phyloP scores from a whole-genome alignment of 2,888 invertebrate species.

The Lasioglossum zephyrum region DNA sequence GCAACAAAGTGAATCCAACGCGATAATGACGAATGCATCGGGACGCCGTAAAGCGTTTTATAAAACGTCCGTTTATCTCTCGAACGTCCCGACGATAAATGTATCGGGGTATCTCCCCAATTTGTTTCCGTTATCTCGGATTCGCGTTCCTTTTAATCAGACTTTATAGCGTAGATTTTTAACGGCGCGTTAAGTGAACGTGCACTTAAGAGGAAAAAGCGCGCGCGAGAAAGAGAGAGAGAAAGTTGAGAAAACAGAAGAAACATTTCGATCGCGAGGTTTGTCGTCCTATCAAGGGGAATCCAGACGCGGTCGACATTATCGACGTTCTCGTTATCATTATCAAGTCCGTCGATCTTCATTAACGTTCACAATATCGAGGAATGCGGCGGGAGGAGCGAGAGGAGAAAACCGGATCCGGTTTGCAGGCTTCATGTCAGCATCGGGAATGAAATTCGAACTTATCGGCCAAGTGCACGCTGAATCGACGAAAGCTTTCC shows the following conservation, averaged over 20 bases:
- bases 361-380: constrained; percentile 64
- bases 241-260: background rate
- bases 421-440: background rate
- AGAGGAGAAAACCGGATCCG: constrained; percentile 60
- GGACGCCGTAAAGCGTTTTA: constrained; percentile 10
- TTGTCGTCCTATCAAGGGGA: constrained; percentile 43
- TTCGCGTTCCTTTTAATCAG: constrained; percentile 41
- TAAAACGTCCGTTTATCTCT: constrained; percentile 33
- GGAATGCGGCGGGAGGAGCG: constrained; percentile 28
- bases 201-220: background rate
- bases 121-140: constrained; percentile 49
- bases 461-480: background rate
- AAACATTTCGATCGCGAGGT: constrained; percentile 13
- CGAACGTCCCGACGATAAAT: constrained; percentile 23
- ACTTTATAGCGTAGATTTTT: constrained; percentile 44
- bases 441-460: background rate
- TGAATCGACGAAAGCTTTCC: background rate
- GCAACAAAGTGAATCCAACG: background rate
- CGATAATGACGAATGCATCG: constrained; percentile 19
- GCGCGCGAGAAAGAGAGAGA: background rate
- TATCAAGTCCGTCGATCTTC: constrained; percentile 64
- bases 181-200: constrained; percentile 1
- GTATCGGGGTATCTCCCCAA: constrained; percentile 27
- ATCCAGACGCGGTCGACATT: constrained; percentile 38
- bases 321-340: constrained; percentile 57